These are phyloP conservation scores for Pyrgus malvae DNA, from an alignment of 2,888 invertebrate genomes.

Conservation along the genomic window DNA sequence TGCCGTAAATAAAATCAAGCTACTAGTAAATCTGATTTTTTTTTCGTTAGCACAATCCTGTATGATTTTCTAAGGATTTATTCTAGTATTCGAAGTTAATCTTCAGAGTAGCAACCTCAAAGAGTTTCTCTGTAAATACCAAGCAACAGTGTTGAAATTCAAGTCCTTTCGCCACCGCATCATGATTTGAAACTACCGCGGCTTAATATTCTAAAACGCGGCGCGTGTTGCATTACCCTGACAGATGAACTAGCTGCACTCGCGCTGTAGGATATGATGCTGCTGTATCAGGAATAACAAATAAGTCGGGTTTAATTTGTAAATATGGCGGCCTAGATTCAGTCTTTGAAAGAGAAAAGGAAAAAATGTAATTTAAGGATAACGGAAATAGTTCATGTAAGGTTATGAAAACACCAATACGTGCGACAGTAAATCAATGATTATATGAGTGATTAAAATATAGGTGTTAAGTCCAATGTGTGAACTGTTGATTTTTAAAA, in stretches of 20 bases:
- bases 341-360: background rate
- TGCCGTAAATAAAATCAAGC: too few relatives aligned
- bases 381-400: too few relatives aligned
- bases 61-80: background rate
- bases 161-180: constrained; percentile 10
- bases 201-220: constrained; percentile 41
- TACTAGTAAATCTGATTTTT: too few relatives aligned
- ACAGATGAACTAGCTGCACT: constrained; percentile 32
- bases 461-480: too few relatives aligned
- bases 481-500: too few relatives aligned
- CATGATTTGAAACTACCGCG: constrained; percentile 26
- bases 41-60: too few relatives aligned
- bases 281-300: constrained; percentile 24
- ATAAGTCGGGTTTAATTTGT: constrained; percentile 17
- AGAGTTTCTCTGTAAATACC: background rate
- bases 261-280: constrained; percentile 23
- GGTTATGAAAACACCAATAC: too few relatives aligned
- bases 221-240: constrained; percentile 42
- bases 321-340: background rate
- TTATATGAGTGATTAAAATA: too few relatives aligned
- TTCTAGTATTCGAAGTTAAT: background rate
- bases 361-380: too few relatives aligned
- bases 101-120: background rate
- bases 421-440: too few relatives aligned
- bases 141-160: constrained; percentile 17